Evolutionary conservation across 2,797 vertebrate genomes (phyloP), one percentile per base, ranked within the genome.

Genomic region (Sorex maritimensis): DNA sequence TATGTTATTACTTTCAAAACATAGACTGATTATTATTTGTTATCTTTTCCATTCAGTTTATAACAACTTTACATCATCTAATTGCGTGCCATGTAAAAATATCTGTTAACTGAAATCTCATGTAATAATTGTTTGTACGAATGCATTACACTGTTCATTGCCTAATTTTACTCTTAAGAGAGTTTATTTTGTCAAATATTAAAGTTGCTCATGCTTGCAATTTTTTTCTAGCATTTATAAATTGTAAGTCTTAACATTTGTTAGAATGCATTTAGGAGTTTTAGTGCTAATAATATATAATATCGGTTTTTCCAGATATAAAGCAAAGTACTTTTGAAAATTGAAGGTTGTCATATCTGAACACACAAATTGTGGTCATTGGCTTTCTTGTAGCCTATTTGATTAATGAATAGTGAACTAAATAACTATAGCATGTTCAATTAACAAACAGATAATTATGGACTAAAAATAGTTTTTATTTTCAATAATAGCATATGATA

Each of bases 41-140:
- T 96, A 92, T 96, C 92, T 91, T 96, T 97, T 96, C 61, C 83
- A 94, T 34, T 30, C 73, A 91, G 17, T 87, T 95, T 78, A 63
- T 44, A 96, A 58, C 61, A 96, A 95, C 90, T 95, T 92, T 94
- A 81, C 87, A 91, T 77, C 74, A 94, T 90, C 17, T 95, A 85
- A 96, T 97, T 96, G 78, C 41, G 94, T 97, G 97, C 93, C 95
- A 97, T 96, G 12, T 78, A 94, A 97, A 95, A 5, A 92, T 94
- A 96, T 90, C 44, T 96, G 44, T 95, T 96, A 96, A 97, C 96
- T 92, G 52, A 95, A 97, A 95, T 72, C 83, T 97, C 44, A 95
- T 97, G 85, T 44, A 67, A 61, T 91, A 58, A 61, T 91, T 41
- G 82, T 94, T 96, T 93, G 3, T 46, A 89, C 13, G 49, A 34